Evolutionary conservation across 2,888 invertebrate genomes (phyloP).

Genomic region (Trichogramma evanescens): DNA sequence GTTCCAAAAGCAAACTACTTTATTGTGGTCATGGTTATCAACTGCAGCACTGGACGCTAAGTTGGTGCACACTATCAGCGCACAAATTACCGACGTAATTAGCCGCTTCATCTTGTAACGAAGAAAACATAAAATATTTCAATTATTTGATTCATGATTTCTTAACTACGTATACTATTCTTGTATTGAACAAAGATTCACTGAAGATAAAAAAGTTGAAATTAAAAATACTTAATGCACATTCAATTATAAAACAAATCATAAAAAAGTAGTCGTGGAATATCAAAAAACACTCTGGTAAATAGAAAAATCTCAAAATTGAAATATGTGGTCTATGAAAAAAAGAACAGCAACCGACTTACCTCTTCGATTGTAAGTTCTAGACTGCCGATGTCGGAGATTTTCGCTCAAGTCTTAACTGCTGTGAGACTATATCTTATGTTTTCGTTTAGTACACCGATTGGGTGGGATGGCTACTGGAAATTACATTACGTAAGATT

Average conservation of each 20-base stretch:
- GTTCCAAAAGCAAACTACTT: conserved; percentile 68
- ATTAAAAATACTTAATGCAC: neutral
- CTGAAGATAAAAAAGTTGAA: neutral
- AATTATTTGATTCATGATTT: neutral
- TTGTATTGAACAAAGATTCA: neutral
- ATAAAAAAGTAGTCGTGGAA: no score
- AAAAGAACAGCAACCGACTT: conserved; percentile 21
- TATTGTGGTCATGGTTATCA: conserved; percentile 49
- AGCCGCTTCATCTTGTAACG: conserved; percentile 33
- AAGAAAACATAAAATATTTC: neutral
- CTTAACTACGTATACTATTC: neutral
- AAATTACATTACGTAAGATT: neutral
- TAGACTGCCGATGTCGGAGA: conserved; percentile 29
- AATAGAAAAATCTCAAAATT: neutral
- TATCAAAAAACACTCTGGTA: neutral
- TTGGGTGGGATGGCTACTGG: conserved; percentile 7
- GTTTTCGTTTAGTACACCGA: neutral
- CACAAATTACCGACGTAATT: conserved; percentile 29
- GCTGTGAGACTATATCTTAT: neutral
- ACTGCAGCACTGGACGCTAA: conserved; percentile 39
- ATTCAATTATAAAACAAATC: no score
- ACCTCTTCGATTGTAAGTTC: conserved; percentile 32
- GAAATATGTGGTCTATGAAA: neutral
- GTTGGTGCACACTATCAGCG: conserved; percentile 32
- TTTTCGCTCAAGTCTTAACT: conserved; percentile 4